Evolutionary conservation across 2,113 vertebrate genomes (phyloP).

Genomic region (Chaenogobius annularis): DNA sequence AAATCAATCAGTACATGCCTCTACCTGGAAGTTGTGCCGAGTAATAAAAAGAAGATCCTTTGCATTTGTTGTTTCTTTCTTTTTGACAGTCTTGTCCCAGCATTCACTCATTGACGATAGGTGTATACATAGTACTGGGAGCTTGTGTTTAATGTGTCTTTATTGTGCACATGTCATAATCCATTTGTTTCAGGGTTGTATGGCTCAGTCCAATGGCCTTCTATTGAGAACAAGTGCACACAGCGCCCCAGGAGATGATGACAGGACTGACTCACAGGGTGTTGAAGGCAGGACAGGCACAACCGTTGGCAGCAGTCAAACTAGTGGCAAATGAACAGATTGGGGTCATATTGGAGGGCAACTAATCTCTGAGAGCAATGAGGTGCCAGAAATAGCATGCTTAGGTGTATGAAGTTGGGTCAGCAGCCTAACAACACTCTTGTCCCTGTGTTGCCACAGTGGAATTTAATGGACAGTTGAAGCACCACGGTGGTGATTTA

Average conservation of each 20-base stretch:
- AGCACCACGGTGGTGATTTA: conserved; percentile 61
- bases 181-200: conserved; percentile 38
- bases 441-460: conserved; percentile 32
- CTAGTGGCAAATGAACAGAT: conserved; percentile 44
- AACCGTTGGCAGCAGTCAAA: conserved; percentile 45
- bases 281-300: conserved; percentile 38
- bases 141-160: conserved; percentile 10
- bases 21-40: conserved; percentile 29
- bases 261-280: conserved; percentile 13
- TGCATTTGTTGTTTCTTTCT: conserved; percentile 43
- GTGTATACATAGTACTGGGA: background rate
- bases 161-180: conserved; percentile 50
- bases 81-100: conserved; percentile 19
- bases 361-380: conserved; percentile 66
- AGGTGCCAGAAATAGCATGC: conserved; percentile 64
- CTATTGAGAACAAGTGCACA: conserved; percentile 13
- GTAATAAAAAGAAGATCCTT: conserved; percentile 51
- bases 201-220: conserved; percentile 18
- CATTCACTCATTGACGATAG: conserved; percentile 29
- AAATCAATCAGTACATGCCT: conserved; percentile 32
- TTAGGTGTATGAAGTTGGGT: conserved; percentile 36
- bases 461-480: conserved; percentile 60
- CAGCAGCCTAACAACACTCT: conserved; percentile 39
- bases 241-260: conserved; percentile 23
- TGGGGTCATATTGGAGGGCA: conserved; percentile 60